Evolutionary conservation across 1,140 invertebrate species (phyloP).

Genomic region (Hycleus cichorii): DNA sequence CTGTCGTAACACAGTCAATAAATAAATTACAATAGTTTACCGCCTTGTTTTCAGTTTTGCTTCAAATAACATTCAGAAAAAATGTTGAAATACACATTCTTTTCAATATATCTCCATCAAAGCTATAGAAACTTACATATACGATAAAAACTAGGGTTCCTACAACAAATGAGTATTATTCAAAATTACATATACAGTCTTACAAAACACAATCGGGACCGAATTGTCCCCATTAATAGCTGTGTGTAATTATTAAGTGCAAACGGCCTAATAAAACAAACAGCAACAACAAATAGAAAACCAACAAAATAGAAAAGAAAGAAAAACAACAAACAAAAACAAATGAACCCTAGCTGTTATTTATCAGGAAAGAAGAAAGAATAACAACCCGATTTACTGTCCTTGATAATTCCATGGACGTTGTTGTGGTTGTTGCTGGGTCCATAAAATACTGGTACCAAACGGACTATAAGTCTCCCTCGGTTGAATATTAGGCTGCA

Average conservation of each 20-base stretch:
- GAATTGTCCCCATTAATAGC: no score
- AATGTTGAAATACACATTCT: no score
- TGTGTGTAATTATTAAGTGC: slow-evolving; percentile 5
- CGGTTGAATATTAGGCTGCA: slow-evolving; percentile 10
- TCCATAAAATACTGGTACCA: slow-evolving; percentile 24
- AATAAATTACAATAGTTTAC: slow-evolving; percentile 1
- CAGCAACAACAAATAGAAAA: background rate
- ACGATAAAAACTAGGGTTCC: slow-evolving; percentile 5
- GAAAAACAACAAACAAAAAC: background rate
- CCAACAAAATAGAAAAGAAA: no score
- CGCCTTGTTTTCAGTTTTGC: no score
- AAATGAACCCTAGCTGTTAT: slow-evolving; percentile 7
- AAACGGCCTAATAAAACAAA: slow-evolving; percentile 2
- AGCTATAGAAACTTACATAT: slow-evolving; percentile 4
- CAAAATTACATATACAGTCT: slow-evolving; percentile 11
- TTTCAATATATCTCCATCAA: slow-evolving; percentile 6
- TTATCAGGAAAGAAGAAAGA: no score
- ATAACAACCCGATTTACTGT: slow-evolving; percentile 13
- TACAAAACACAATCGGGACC: slow-evolving; percentile 2
- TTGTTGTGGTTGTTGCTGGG: slow-evolving; percentile 19
- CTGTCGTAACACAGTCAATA: slow-evolving; percentile 8
- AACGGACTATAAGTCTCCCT: slow-evolving; percentile 25
- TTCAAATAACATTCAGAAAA: no score
- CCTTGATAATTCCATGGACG: slow-evolving; percentile 27
- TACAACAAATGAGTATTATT: slow-evolving; percentile 17